Evolutionary conservation across 2,113 vertebrate genomes (phyloP).

Genomic region (Murina feae): DNA sequence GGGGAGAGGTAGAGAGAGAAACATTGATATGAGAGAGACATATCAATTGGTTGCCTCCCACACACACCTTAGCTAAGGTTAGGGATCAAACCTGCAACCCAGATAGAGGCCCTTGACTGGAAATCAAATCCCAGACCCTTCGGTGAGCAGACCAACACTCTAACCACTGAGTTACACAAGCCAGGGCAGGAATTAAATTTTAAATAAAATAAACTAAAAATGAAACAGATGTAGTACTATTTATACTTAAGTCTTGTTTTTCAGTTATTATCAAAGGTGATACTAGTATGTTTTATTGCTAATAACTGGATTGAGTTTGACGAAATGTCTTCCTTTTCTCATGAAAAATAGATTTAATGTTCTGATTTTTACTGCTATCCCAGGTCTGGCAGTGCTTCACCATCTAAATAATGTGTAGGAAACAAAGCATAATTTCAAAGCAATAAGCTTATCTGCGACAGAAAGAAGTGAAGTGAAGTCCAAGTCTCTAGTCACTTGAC

Average conservation of each 20-base stretch:
- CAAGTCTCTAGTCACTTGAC: background rate
- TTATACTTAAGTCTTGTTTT: conserved; percentile 37
- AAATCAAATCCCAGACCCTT: too few species aligned
- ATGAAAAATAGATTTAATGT: conserved; percentile 23
- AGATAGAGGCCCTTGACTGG: too few species aligned
- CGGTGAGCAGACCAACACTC: too few species aligned
- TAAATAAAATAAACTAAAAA: conserved; percentile 59
- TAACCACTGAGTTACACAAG: too few species aligned
- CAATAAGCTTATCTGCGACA: background rate
- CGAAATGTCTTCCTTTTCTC: conserved; percentile 21
- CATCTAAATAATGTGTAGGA: background rate
- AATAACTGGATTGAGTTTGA: conserved; percentile 45
- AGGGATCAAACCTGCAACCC: too few species aligned
- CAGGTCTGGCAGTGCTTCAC: background rate
- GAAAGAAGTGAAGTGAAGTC: background rate
- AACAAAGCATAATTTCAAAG: conserved; percentile 16
- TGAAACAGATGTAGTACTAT: conserved; percentile 47
- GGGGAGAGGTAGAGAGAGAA: too few species aligned
- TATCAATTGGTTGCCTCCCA: too few species aligned
- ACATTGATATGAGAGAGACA: too few species aligned
- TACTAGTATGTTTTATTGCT: conserved; percentile 37
- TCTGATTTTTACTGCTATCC: conserved; percentile 16
- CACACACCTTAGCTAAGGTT: too few species aligned
- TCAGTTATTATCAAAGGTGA: conserved; percentile 59
- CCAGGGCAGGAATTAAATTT: conserved; percentile 64